A percentile compares a stretch with the other conserved stretches of the same genome.
Conservation (phyloP, 2,113 vertebrate species). For the Mustelus asterias region DNA sequence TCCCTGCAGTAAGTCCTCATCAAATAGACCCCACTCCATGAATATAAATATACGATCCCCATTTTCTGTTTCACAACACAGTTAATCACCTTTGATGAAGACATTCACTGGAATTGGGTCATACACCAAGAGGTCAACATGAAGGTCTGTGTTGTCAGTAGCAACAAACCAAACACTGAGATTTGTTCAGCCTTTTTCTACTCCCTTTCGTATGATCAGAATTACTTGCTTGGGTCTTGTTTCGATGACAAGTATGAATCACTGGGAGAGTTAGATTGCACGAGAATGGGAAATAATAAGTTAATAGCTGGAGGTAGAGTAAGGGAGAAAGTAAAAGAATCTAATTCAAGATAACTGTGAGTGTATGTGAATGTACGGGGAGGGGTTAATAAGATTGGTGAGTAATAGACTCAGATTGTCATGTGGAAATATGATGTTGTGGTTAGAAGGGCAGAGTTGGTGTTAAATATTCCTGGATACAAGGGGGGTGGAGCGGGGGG, state of each 20-base stretch:
- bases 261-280: too few species aligned
- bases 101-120: background rate
- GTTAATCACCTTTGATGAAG: background rate
- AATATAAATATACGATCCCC: background rate
- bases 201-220: background rate
- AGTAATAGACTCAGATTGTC: too few species aligned
- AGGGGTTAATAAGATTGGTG: too few species aligned
- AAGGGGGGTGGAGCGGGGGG: too few species aligned
- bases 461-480: too few species aligned
- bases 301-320: too few species aligned
- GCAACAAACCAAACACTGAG: background rate
- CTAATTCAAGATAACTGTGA: too few species aligned
- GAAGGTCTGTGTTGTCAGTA: background rate
- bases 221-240: background rate
- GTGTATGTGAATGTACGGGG: too few species aligned
- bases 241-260: background rate
- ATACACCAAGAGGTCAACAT: background rate
- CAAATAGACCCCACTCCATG: background rate
- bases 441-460: too few species aligned
- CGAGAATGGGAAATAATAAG: too few species aligned
- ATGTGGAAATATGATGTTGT: too few species aligned
- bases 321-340: too few species aligned
- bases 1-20: background rate
- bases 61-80: slow-evolving; percentile 4
- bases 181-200: background rate